Percentiles rank a stretch among this genome's conserved stretches.
phyloP scores from a whole-genome alignment of 2,888 invertebrate genomes.

The Pandemis heparana region DNA sequence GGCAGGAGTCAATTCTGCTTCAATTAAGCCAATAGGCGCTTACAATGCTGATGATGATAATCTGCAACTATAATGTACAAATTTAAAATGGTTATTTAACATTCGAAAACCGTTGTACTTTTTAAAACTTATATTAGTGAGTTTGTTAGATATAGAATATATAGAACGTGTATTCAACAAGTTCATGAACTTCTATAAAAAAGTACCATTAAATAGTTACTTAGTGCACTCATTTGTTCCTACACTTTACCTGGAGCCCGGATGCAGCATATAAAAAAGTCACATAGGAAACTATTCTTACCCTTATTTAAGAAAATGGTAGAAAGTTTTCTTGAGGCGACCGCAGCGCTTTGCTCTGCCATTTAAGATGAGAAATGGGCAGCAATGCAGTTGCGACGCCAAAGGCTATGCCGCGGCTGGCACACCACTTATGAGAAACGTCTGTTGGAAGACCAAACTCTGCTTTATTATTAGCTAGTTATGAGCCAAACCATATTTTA shows the following conservation, averaged over 20 bases:
- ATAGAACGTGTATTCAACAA: no score
- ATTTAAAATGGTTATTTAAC: no score
- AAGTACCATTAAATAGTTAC: no score
- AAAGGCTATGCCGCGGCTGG: conserved; percentile 52
- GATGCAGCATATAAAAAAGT: conserved; percentile 18
- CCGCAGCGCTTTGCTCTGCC: conserved; percentile 65
- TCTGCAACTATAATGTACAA: neutral
- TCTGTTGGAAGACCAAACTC: conserved; percentile 15
- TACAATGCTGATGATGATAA: no score
- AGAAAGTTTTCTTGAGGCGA: conserved; percentile 51
- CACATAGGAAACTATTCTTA: conserved; percentile 31
- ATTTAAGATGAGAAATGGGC: conserved; percentile 82
- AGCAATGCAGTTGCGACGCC: conserved; percentile 73
- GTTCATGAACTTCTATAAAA: no score
- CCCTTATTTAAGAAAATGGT: conserved; percentile 44
- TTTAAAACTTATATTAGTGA: no score
- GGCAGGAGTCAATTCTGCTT: no score
- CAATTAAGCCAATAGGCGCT: no score
- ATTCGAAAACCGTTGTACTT: no score
- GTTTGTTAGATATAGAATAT: no score
- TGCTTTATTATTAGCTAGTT: conserved; percentile 11
- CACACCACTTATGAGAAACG: conserved; percentile 27
- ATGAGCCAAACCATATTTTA: neutral
- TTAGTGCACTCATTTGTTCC: neutral
- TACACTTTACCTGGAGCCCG: neutral